A percentile compares a stretch with the other conserved stretches of the same genome.
Evolutionary conservation across 30 jellyfish, hydroid and myxozoan genomes (phyloP).

Genomic region (Mastigias papua): DNA sequence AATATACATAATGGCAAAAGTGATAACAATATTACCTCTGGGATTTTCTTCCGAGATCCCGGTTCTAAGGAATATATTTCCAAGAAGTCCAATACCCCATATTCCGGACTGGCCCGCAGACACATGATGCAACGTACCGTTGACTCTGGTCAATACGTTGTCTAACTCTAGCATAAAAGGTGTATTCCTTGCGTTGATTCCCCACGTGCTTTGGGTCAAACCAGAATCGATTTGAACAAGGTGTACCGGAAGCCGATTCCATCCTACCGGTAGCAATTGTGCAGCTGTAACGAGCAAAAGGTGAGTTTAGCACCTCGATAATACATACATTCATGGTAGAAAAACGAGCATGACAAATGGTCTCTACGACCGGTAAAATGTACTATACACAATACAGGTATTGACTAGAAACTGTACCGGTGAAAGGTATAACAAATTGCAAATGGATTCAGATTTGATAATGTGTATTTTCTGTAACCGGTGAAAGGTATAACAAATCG

Average conservation of each 20-base stretch:
- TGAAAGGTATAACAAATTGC: too few relatives aligned
- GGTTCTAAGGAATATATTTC: constrained; percentile 78
- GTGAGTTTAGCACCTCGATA: too few relatives aligned
- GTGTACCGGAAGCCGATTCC: constrained; percentile 80
- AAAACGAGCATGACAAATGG: too few relatives aligned
- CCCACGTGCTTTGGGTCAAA: constrained; percentile 75
- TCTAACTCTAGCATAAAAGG: constrained; percentile 65
- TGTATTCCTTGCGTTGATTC: constrained; percentile 73
- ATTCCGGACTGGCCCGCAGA: constrained; percentile 93
- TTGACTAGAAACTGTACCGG: too few relatives aligned
- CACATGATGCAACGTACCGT: constrained; percentile 89
- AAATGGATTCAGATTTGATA: too few relatives aligned
- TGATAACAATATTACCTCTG: constrained; percentile 19
- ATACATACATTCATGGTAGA: too few relatives aligned
- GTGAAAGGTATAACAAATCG: too few relatives aligned
- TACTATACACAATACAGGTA: too few relatives aligned
- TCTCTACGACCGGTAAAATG: too few relatives aligned
- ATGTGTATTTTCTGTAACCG: too few relatives aligned
- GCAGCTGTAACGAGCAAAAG: constrained; percentile 9
- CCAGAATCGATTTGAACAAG: constrained; percentile 91
- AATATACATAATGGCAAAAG: neutral
- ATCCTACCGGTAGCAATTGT: constrained; percentile 80
- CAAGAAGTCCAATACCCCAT: constrained; percentile 90
- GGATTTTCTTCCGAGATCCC: constrained; percentile 71
- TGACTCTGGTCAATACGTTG: constrained; percentile 58